Base-by-base conservation (phyloP, 2,797 vertebrate genomes). In the Hypotaenidia okinawae region DNA sequence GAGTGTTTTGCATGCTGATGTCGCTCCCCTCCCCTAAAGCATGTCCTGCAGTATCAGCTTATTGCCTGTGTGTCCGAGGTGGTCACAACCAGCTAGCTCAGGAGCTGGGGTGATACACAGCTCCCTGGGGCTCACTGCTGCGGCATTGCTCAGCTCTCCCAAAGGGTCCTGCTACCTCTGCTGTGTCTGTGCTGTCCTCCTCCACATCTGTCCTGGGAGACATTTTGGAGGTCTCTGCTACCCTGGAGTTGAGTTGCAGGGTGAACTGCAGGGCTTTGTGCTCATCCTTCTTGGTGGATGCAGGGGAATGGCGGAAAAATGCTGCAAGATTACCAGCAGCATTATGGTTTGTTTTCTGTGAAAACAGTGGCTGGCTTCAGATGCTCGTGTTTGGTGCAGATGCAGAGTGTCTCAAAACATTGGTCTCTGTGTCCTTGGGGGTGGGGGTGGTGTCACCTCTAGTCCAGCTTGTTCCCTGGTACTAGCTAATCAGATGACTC, bases 61-160 rank as follows among this genome's bases (percentile, higher is more conserved):
- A 3, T 41, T 58, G 68, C 51, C 49, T 3, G 0, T 1, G 9
- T 74, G 17, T 27, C 54, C 0, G 1, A 52, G 61, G 80, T 19
- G 22, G 25, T 14, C 0, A 0, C 10, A 54, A 45, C 39, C 18
- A 57, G 57, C 64, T 37, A 23, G 27, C 22, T 11, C 0, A 0
- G 64, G 47, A 77, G 61, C 66, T 28, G 55, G 24, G 45, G n/a
- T 21, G 25, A 24, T 1, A 35, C 49, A 18, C 24, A 11, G 17
- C 35, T 87, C 39, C 17, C 32, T 21, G 43, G 19, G 25, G 45
- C 32, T 92, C 2, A 0, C 51, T 88, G 52, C 66, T 61, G 32
- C 30, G 35, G 27, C 16, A 14, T 14, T 55, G 8, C 25, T 83
- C 49, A 67, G 68, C 52, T 35, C 19, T 28, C 3, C n/a, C 27